Conservation (phyloP, 2,113 vertebrate genomes). For the Neogale vison region DNA sequence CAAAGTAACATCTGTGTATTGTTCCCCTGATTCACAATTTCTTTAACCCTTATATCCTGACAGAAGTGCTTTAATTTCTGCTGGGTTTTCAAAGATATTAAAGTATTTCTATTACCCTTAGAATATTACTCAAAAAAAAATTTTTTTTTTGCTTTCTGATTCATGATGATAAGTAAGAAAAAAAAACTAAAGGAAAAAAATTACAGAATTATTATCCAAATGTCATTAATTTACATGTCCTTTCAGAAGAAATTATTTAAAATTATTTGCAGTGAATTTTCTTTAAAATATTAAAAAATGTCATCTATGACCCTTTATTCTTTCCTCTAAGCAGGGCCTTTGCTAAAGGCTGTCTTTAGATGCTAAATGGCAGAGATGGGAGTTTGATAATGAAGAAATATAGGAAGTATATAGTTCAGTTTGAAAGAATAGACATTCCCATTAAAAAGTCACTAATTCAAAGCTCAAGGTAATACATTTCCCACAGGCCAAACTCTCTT, state of each 20-base stretch:
- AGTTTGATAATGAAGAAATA: neutral
- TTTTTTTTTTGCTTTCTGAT: neutral
- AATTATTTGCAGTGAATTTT: neutral
- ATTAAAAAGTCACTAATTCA: neutral
- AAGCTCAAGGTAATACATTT: neutral
- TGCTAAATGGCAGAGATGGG: neutral
- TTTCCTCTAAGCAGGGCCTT: neutral
- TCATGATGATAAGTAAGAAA: neutral
- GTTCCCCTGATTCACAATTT: neutral
- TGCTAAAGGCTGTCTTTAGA: neutral
- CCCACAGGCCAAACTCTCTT: neutral
- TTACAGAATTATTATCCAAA: neutral
- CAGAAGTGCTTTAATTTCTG: slow-evolving; percentile 2
- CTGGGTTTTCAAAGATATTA: neutral
- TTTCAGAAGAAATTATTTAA: neutral
- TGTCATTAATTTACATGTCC: neutral
- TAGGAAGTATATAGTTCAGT: neutral
- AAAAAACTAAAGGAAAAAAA: neutral
- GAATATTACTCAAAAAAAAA: neutral
- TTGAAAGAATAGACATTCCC: neutral
- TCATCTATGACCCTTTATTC: neutral
- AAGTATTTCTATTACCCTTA: neutral
- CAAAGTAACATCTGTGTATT: neutral
- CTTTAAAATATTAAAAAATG: neutral
- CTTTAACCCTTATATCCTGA: neutral